A percentile compares a stretch with the other conserved stretches of the same genome.
Evolutionary conservation across 2,888 invertebrate species (phyloP).

Genomic region (Coleophora flavipennella): DNA sequence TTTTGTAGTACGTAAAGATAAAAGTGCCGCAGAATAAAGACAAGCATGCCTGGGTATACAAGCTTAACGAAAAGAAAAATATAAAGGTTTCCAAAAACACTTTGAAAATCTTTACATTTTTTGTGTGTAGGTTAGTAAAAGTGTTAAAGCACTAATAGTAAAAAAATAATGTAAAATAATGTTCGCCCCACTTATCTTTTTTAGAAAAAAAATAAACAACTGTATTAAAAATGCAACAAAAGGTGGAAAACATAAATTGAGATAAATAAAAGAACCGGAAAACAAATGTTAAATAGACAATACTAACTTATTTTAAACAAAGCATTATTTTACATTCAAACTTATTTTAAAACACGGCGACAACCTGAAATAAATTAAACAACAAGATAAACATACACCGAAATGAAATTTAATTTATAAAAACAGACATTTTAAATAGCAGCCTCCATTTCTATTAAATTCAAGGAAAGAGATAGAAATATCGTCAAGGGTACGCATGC

Average conservation of each 20-base stretch:
- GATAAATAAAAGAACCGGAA: too few relatives aligned
- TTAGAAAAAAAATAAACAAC: slow-evolving; percentile 10
- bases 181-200: slow-evolving; percentile 17
- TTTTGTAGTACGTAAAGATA: slow-evolving; percentile 31
- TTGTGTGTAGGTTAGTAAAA: slow-evolving; percentile 41
- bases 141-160: slow-evolving; percentile 21
- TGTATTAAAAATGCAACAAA: too few relatives aligned
- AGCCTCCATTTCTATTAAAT: slow-evolving; percentile 64
- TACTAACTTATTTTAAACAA: too few relatives aligned
- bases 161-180: slow-evolving; percentile 23
- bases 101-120: slow-evolving; percentile 40
- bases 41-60: slow-evolving; percentile 15
- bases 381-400: slow-evolving; percentile 7
- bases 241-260: too few relatives aligned
- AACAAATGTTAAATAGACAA: too few relatives aligned
- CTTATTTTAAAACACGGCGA: slow-evolving; percentile 11
- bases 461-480: slow-evolving; percentile 9
- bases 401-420: slow-evolving; percentile 16
- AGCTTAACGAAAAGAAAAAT: slow-evolving; percentile 33
- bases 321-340: slow-evolving; percentile 28
- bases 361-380: slow-evolving; percentile 3
- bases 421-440: slow-evolving; percentile 57
- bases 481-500: slow-evolving; percentile 23
- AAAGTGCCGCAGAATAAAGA: slow-evolving; percentile 1
- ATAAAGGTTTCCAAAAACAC: slow-evolving; percentile 36